Evolutionary conservation across 1,140 invertebrate genomes (phyloP), one percentile per base, ranked within the genome.

Genomic region (Sesamia nonagrioides): DNA sequence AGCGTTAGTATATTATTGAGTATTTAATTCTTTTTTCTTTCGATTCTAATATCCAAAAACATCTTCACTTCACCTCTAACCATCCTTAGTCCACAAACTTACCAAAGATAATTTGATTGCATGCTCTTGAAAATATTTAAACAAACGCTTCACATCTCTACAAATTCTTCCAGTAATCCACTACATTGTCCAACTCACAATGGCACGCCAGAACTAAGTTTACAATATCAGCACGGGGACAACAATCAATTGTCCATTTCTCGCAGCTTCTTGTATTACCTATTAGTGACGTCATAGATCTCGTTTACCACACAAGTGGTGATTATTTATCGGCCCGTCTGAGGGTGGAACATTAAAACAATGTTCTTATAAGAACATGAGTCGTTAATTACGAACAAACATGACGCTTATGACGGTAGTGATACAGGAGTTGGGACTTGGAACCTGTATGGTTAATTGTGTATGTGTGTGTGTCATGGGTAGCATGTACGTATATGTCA

Each of bases 301-400:
- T 75, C 42, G 42, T 35, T 50, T 75, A n/a, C 73, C 73, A 75
- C 73, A 77, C 61, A 77, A 77, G 88, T 86, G 86, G 85, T 74
- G 79, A 84, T 90, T 90, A 89, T 93, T 93, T 92, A 91, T 92
- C 86, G 87, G 82, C 83, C 80, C 81, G 61, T 66, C 61, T 40
- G 86, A 82, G 79, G 81, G 76, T 79, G 58, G 82, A 78, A 83
- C 83, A 84, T 82, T 86, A 86, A 83, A 88, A 94, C 92, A 94
- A 92, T 94, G 91, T 91, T 87, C 90, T 81, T 88, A 86, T 89
- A 81, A 74, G 83, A 84, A 83, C 85, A 81, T 84, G 87, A 84
- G 87, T 90, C 90, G 92, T 92, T 91, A 94, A 94, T 94, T 92
- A 92, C 86, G 90, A 90, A 90, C 88, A 91, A 89, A 92, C 88